Percentiles rank a stretch among this genome's conserved stretches.
Evolutionary conservation across 2,888 invertebrate genomes (phyloP).

Genomic region (Brachypalpus laphriformis): DNA sequence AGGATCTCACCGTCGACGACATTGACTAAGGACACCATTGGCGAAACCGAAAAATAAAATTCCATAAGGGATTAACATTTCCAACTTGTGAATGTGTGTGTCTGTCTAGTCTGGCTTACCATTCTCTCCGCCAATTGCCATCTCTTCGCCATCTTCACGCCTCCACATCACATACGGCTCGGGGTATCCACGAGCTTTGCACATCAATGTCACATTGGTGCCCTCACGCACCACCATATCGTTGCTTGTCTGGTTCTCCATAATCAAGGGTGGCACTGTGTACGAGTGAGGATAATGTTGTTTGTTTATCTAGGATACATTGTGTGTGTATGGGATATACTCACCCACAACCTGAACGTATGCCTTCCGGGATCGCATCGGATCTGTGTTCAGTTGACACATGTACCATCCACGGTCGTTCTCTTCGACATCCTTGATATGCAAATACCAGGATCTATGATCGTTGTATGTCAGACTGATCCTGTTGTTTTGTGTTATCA

Average conservation of each 20-base stretch:
- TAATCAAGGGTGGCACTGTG: conserved; percentile 94
- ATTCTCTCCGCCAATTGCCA: conserved; percentile 94
- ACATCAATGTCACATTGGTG: conserved; percentile 93
- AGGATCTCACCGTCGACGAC: conserved; percentile 94
- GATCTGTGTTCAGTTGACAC: conserved; percentile 97
- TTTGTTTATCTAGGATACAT: conserved; percentile 20
- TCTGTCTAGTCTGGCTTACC: conserved; percentile 84
- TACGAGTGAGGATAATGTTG: conserved; percentile 56
- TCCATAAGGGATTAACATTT: conserved; percentile 46
- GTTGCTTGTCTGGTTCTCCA: conserved; percentile 94
- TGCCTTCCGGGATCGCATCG: conserved; percentile 95
- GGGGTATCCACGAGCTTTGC: conserved; percentile 94
- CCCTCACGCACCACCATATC: conserved; percentile 96
- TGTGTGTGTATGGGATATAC: conserved; percentile 80
- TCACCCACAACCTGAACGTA: conserved; percentile 96
- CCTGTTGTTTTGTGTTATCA: conserved; percentile 94
- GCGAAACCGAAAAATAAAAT: conserved; percentile 19
- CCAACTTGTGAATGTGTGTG: background rate
- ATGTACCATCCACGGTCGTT: conserved; percentile 95
- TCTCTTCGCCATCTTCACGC: conserved; percentile 93
- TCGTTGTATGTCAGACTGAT: conserved; percentile 94
- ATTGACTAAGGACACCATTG: conserved; percentile 86
- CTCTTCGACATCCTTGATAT: conserved; percentile 94
- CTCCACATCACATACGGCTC: conserved; percentile 97
- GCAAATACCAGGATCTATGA: conserved; percentile 95